phyloP scores from a whole-genome alignment of 2,797 vertebrate species.

The Oophaga sylvatica region DNA sequence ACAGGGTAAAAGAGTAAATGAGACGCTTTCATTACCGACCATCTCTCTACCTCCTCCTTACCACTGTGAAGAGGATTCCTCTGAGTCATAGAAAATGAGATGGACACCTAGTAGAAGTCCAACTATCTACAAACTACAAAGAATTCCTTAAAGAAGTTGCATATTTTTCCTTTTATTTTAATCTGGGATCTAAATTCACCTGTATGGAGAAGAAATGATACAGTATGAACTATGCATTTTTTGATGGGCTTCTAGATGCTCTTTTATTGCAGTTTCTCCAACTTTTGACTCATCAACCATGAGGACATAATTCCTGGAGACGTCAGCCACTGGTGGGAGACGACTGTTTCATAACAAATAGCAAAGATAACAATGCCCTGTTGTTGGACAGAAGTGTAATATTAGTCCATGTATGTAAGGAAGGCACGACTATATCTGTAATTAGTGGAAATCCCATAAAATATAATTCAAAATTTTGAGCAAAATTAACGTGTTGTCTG shows the following conservation, averaged over 20 bases:
- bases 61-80: not conserved
- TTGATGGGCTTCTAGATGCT: not conserved
- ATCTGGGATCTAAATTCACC: not conserved
- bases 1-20: conserved; percentile 13
- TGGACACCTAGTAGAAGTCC: not conserved
- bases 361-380: not conserved
- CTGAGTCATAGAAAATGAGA: not conserved
- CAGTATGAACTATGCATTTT: not conserved
- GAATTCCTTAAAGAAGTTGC: not conserved
- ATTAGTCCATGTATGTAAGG: not conserved
- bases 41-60: conserved; percentile 22
- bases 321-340: not conserved
- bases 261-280: not conserved
- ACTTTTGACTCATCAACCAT: not conserved
- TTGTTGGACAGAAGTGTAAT: not conserved
- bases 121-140: not conserved
- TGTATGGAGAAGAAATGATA: not conserved
- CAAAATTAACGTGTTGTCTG: not conserved
- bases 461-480: not conserved
- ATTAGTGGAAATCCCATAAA: not conserved
- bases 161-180: not conserved
- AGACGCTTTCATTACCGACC: not conserved
- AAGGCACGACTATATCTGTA: not conserved
- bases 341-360: not conserved
- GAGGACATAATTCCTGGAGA: not conserved